Base-by-base conservation (phyloP, 2,888 invertebrate species). In the Sinotaia quadrata region DNA sequence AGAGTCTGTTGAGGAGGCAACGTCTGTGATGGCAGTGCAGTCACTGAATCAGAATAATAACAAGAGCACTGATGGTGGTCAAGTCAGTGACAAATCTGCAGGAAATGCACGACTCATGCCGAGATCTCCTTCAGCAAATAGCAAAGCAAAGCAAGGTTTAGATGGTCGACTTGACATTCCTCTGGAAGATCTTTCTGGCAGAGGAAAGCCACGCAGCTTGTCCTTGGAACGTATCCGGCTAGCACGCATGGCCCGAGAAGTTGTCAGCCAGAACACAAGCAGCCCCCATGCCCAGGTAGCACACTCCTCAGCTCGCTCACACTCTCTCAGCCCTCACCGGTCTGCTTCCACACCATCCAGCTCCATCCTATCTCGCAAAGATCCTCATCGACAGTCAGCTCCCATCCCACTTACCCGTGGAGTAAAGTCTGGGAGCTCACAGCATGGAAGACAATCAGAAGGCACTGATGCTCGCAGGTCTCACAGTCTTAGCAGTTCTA, bases 171-270 rank as follows among this genome's bases (percentile, higher is more conserved):
- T 86, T 62, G 87, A 88, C 67, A 88, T 88, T 51, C 88, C 87
- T 2, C 74, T 88, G 60, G 87, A 88, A 71, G 87, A 87, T 68
- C 68, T 87, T 68, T 87, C 87, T 8, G 70, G 68, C 51, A 81
- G 78, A 58, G 71, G 71, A 15, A 79, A 79, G 47, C 62, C 60
- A 27, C 67, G 72, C 51, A 67, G 69, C 65, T 54, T 57, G 34
- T 66, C 34, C 15, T 56, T 68, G 27, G 56, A 67, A 57, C 37
- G 31, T 8, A 61, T 56, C 37, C 52, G 57, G 44, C 57, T 41
- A 41, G 29, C 41, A n/a, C 58, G 41, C 34, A 47, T 69, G 65
- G 29, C 36, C 47, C 37, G 51, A 61, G 56, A 27, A 51, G 21
- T 36, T 24, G 36, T 21, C 7, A 24, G 52, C 8, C 36, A 21